Evolutionary conservation across 2,113 vertebrate genomes (phyloP).

Genomic region (Trachemys scripta): DNA sequence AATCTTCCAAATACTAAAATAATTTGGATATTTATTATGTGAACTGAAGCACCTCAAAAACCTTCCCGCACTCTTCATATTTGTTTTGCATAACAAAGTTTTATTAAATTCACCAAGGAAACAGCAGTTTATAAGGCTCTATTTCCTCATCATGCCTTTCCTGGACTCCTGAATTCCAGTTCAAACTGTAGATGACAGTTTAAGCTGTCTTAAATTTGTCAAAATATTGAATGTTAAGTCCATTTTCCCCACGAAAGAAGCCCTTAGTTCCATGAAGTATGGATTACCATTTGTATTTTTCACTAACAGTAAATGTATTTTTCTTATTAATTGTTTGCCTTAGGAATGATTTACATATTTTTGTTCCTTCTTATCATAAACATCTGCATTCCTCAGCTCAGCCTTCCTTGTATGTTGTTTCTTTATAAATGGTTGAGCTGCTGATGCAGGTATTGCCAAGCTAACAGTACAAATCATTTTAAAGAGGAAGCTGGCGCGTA

Average conservation of each 20-base stretch:
- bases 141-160: slow-evolving; percentile 82
- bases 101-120: slow-evolving; percentile 84
- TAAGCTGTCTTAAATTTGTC: slow-evolving; percentile 84
- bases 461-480: slow-evolving; percentile 95
- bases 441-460: slow-evolving; percentile 92
- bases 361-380: slow-evolving; percentile 93
- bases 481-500: slow-evolving; percentile 95
- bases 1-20: slow-evolving; percentile 81
- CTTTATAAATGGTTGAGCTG: slow-evolving; percentile 92
- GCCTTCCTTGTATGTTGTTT: slow-evolving; percentile 91
- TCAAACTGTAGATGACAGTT: slow-evolving; percentile 84
- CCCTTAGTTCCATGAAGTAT: slow-evolving; percentile 87
- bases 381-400: slow-evolving; percentile 92
- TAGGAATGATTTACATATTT: slow-evolving; percentile 93
- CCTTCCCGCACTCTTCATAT: slow-evolving; percentile 82
- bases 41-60: slow-evolving; percentile 82
- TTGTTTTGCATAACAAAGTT: slow-evolving; percentile 81
- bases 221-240: slow-evolving; percentile 82
- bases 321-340: slow-evolving; percentile 93
- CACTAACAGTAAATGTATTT: slow-evolving; percentile 93
- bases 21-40: slow-evolving; percentile 79
- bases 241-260: slow-evolving; percentile 85
- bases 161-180: slow-evolving; percentile 83
- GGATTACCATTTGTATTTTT: slow-evolving; percentile 89
- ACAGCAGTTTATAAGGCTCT: slow-evolving; percentile 78